phyloP scores from a whole-genome alignment of 2,888 invertebrate genomes.

The Geophilus truncorum region DNA sequence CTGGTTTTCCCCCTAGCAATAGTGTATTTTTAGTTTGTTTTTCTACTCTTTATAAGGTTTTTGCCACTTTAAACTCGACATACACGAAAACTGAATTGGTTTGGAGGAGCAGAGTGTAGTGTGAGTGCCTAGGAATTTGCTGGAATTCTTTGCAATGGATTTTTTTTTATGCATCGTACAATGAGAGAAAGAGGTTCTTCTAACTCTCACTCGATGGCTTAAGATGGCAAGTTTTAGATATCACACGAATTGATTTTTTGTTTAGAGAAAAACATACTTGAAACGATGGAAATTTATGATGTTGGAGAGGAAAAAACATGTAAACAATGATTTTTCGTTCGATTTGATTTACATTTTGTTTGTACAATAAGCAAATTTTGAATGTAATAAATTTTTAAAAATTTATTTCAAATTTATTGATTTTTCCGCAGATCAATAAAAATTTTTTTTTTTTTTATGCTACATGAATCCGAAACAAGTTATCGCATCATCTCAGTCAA shows the following conservation, averaged over 20 bases:
- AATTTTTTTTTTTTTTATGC: not conserved
- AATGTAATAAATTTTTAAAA: not conserved
- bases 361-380: not conserved
- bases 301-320: too few relatives aligned
- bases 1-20: too few relatives aligned
- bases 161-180: not conserved
- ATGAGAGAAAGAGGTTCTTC: not conserved
- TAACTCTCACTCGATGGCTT: not conserved
- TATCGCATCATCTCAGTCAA: not conserved
- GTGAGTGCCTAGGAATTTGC: not conserved
- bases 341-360: not conserved
- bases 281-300: too few relatives aligned
- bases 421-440: not conserved
- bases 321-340: not conserved
- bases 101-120: not conserved
- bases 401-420: not conserved
- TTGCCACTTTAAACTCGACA: conserved; percentile 4
- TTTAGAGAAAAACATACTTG: too few relatives aligned
- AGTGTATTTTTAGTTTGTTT: not conserved
- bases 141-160: not conserved
- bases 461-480: conserved; percentile 12
- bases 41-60: not conserved
- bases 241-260: not conserved
- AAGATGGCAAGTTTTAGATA: not conserved
- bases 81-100: not conserved